Conservation (phyloP, 2,113 vertebrate species). For the Ptychochromis oligacanthus region DNA sequence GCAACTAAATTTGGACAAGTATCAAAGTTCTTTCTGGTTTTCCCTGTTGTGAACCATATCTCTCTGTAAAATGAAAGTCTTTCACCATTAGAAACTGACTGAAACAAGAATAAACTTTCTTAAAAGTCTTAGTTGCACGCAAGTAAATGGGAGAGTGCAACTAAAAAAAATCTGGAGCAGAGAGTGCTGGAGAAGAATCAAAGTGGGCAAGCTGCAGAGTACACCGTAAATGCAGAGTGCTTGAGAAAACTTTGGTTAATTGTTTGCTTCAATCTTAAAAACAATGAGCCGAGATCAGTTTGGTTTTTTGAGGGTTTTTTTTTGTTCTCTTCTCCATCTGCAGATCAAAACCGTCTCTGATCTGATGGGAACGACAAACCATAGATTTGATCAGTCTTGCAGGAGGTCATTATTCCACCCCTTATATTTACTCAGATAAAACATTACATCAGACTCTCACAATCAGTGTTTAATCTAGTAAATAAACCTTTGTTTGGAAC, state of each 20-base stretch:
- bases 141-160: neutral
- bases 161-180: slow-evolving; percentile 2
- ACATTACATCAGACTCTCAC: neutral
- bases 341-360: slow-evolving; percentile 20
- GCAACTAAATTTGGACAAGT: slow-evolving; percentile 1
- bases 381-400: slow-evolving; percentile 16
- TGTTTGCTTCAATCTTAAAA: neutral
- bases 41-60: neutral
- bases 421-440: slow-evolving; percentile 8
- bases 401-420: neutral
- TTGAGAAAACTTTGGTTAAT: neutral
- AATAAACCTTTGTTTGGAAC: neutral
- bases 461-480: neutral
- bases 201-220: no score
- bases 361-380: neutral
- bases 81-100: neutral
- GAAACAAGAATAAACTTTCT: neutral
- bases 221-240: no score
- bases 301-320: no score
- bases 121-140: neutral
- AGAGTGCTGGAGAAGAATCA: no score
- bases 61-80: neutral
- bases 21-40: neutral
- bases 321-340: neutral
- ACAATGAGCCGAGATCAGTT: neutral